Percentiles rank a stretch among this genome's conserved stretches.
phyloP scores from a whole-genome alignment of 1,140 invertebrate species.

The Popillia japonica region DNA sequence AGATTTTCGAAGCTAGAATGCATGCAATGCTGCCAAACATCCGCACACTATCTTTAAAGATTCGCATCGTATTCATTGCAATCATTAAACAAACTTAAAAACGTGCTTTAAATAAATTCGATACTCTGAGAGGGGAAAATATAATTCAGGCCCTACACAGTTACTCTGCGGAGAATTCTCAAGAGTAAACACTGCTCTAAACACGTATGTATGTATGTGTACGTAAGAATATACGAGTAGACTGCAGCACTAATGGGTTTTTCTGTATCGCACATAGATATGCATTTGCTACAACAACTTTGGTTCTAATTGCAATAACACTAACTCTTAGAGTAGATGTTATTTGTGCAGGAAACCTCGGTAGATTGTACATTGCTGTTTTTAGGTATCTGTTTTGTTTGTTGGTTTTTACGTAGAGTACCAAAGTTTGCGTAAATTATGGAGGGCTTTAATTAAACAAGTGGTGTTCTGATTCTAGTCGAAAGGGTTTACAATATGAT shows the following conservation, averaged over 20 bases:
- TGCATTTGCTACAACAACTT: background rate
- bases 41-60: too few relatives aligned
- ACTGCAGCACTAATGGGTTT: constrained; percentile 1
- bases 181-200: background rate
- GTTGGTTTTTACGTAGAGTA: too few relatives aligned
- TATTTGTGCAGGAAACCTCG: background rate
- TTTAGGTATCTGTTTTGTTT: too few relatives aligned
- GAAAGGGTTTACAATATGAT: too few relatives aligned
- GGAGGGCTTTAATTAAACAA: too few relatives aligned
- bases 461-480: too few relatives aligned
- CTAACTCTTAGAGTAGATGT: background rate
- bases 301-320: background rate
- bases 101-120: background rate
- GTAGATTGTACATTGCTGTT: background rate
- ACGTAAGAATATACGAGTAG: background rate
- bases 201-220: too few relatives aligned
- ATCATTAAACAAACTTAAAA: background rate
- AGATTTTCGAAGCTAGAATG: too few relatives aligned
- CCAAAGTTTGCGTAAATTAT: too few relatives aligned
- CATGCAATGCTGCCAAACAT: too few relatives aligned
- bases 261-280: background rate
- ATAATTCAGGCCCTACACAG: background rate
- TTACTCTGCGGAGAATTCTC: background rate
- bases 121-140: background rate
- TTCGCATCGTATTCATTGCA: background rate